These are phyloP conservation scores for Platalea minor DNA, from an alignment of 2,797 vertebrate species.

Conservation along the genomic window DNA sequence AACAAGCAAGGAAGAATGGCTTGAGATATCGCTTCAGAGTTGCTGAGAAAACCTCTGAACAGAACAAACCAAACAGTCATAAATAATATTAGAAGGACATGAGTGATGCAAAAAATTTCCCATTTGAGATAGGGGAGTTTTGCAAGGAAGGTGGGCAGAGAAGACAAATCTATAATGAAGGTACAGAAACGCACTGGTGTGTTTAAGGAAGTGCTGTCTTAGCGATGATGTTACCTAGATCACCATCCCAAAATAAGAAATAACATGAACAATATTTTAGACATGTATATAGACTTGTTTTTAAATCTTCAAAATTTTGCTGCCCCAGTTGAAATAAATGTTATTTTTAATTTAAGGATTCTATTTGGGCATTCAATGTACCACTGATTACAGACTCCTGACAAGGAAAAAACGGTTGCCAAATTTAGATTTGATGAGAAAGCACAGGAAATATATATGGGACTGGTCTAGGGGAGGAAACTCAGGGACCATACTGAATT, in stretches of 20 bases:
- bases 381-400: background rate
- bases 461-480: background rate
- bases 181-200: background rate
- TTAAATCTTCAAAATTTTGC: background rate
- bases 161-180: background rate
- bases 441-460: background rate
- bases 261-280: background rate
- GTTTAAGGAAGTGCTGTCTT: background rate
- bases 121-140: background rate
- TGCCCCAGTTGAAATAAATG: background rate
- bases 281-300: background rate
- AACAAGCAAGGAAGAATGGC: background rate
- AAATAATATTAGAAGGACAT: background rate
- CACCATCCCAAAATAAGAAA: background rate
- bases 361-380: background rate
- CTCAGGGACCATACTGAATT: background rate
- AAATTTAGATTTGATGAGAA: background rate
- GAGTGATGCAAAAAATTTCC: background rate
- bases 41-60: background rate
- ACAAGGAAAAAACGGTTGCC: background rate
- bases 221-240: background rate
- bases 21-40: background rate
- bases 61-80: background rate
- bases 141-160: background rate
- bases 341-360: background rate